Conservation (phyloP, 2,888 invertebrate species). For the Polymixis flavicincta region DNA sequence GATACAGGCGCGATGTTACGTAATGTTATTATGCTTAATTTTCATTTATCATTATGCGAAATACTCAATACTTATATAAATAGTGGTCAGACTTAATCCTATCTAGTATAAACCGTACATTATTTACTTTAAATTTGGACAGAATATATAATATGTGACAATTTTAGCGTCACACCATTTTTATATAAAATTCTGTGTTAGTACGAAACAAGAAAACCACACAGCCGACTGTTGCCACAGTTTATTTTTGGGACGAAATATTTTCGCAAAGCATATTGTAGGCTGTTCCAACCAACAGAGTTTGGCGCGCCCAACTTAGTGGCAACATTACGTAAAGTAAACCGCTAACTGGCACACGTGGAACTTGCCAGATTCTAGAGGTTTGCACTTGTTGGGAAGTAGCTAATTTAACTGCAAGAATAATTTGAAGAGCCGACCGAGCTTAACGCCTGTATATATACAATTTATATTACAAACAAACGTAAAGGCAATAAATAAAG, state of each 20-base stretch:
- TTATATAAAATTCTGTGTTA: constrained; percentile 29
- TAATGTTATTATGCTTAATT: not conserved
- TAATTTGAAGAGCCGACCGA: constrained; percentile 4
- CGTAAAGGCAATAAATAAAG: not conserved
- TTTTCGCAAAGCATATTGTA: constrained; percentile 37
- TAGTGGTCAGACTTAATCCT: not conserved
- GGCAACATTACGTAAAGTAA: constrained; percentile 40
- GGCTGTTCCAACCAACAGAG: constrained; percentile 27
- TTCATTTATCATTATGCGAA: not conserved
- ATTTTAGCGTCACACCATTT: constrained; percentile 17
- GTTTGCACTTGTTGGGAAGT: constrained; percentile 8
- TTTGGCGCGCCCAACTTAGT: constrained; percentile 27
- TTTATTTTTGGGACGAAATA: constrained; percentile 45
- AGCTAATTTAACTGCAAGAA: constrained; percentile 12
- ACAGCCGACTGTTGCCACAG: constrained; percentile 16
- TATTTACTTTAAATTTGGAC: constrained; percentile 3
- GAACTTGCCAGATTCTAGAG: constrained; percentile 22
- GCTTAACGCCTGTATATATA: not conserved
- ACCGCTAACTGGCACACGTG: constrained; percentile 36
- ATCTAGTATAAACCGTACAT: not conserved
- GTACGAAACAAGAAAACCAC: constrained; percentile 27
- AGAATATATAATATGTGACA: not conserved
- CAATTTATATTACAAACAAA: not conserved
- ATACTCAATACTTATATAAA: too few relatives aligned
- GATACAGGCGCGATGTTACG: not conserved